Conservation (phyloP, 2,797 vertebrate genomes). For the Cetoscarus ocellatus region DNA sequence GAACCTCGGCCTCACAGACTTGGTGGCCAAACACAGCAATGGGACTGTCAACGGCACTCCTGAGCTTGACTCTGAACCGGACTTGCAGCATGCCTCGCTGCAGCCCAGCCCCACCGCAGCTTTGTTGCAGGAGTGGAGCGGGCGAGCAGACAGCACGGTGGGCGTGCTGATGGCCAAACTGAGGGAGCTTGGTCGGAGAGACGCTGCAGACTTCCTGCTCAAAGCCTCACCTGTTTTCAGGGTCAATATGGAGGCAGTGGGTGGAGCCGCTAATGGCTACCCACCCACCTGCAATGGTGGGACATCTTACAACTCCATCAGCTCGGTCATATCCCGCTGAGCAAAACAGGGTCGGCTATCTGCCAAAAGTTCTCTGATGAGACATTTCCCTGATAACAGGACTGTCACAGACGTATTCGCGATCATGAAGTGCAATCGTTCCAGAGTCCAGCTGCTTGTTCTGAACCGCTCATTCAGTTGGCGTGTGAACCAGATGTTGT, state of each 20-base stretch:
- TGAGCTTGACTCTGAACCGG: constrained; percentile 37
- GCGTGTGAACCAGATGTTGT: constrained; percentile 47
- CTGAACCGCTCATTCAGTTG: constrained; percentile 16
- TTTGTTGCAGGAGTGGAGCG: constrained; percentile 94
- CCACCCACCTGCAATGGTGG: constrained; percentile 94
- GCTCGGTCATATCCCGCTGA: constrained; percentile 97
- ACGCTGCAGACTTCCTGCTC: constrained; percentile 95
- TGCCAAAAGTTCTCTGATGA: constrained; percentile 26
- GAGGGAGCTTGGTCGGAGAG: constrained; percentile 94
- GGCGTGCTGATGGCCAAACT: constrained; percentile 93
- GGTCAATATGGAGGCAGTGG: constrained; percentile 89
- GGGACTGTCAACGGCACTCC: constrained; percentile 82
- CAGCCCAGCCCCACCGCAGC: constrained; percentile 91
- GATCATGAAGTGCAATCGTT: constrained; percentile 71
- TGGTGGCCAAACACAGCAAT: constrained; percentile 93
- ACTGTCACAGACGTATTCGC: constrained; percentile 6
- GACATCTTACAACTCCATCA: constrained; percentile 97
- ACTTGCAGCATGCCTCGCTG: constrained; percentile 56
- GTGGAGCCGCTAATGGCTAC: constrained; percentile 84
- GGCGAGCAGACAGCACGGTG: constrained; percentile 88
- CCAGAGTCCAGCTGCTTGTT: constrained; percentile 50
- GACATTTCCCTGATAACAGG: constrained; percentile 10
- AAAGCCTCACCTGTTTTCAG: constrained; percentile 93
- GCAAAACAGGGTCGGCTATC: constrained; percentile 15
- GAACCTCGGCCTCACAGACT: constrained; percentile 95